Conservation (phyloP, 1,140 invertebrate genomes). For the Pseudobourletiella spinata region DNA sequence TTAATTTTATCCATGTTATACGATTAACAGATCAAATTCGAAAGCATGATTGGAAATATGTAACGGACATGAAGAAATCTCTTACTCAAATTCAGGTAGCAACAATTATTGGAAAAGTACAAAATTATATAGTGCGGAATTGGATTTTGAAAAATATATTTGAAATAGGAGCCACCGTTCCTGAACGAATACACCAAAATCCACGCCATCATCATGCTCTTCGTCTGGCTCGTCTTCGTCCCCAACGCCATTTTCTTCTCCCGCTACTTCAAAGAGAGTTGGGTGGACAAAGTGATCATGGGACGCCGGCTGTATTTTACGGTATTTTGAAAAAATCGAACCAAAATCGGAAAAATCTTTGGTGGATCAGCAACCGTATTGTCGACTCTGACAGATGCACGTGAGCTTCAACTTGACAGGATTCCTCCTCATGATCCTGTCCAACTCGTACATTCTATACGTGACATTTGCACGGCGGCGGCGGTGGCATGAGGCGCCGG, state of each 20-base stretch:
- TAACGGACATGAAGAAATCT: no score
- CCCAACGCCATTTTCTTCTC: conserved; percentile 8
- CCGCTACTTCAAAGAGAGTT: conserved; percentile 5
- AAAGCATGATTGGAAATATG: no score
- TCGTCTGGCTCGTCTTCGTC: conserved; percentile 4
- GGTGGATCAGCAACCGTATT: neutral
- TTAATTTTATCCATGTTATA: no score
- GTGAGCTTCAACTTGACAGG: neutral
- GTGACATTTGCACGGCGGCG: neutral
- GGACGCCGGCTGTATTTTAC: neutral
- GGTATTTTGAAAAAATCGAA: neutral
- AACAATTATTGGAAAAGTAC: no score
- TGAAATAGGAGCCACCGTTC: neutral
- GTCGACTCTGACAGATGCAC: neutral
- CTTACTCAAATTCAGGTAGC: no score
- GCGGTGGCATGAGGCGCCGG: neutral
- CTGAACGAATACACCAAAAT: neutral
- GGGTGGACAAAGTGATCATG: neutral
- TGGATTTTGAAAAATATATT: no score
- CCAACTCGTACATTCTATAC: neutral
- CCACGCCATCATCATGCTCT: neutral
- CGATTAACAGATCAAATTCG: no score
- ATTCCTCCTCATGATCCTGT: neutral
- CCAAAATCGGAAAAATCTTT: neutral
- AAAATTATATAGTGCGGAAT: no score